phyloP scores from a whole-genome alignment of 1,140 invertebrate genomes.

The Rhyzopertha dominica region DNA sequence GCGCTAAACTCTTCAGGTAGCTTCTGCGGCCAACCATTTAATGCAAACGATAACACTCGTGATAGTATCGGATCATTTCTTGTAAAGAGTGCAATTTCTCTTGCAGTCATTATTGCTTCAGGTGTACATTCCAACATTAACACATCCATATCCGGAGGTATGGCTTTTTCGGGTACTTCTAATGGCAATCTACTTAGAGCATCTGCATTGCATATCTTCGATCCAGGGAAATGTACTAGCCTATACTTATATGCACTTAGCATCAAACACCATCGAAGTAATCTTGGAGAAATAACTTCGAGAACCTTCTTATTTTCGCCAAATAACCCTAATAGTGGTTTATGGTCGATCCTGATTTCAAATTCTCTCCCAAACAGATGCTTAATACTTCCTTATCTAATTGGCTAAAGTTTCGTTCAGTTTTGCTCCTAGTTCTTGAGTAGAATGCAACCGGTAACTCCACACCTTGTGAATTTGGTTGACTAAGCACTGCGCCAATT shows the following conservation, averaged over 20 bases:
- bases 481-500: constrained; percentile 20
- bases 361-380: constrained; percentile 20
- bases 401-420: constrained; percentile 27
- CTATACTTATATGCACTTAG: constrained; percentile 24
- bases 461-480: constrained; percentile 12
- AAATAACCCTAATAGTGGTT: constrained; percentile 25
- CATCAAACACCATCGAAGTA: constrained; percentile 26
- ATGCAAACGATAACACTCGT: neutral
- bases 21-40: constrained; percentile 2
- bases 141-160: neutral
- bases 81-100: neutral
- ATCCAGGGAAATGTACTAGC: constrained; percentile 22
- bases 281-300: constrained; percentile 23
- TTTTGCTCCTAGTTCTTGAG: constrained; percentile 14
- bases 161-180: neutral
- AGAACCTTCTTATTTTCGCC: constrained; percentile 2
- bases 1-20: neutral
- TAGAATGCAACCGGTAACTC: constrained; percentile 13
- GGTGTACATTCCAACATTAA: constrained; percentile 2
- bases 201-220: constrained; percentile 15
- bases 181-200: constrained; percentile 12
- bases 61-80: constrained; percentile 5
- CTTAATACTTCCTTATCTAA: constrained; percentile 34
- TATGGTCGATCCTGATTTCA: constrained; percentile 24
- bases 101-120: constrained; percentile 2